Evolutionary conservation across 2,797 vertebrate genomes (phyloP), one percentile per base, ranked within the genome.

Genomic region (Poecilia wingei): DNA sequence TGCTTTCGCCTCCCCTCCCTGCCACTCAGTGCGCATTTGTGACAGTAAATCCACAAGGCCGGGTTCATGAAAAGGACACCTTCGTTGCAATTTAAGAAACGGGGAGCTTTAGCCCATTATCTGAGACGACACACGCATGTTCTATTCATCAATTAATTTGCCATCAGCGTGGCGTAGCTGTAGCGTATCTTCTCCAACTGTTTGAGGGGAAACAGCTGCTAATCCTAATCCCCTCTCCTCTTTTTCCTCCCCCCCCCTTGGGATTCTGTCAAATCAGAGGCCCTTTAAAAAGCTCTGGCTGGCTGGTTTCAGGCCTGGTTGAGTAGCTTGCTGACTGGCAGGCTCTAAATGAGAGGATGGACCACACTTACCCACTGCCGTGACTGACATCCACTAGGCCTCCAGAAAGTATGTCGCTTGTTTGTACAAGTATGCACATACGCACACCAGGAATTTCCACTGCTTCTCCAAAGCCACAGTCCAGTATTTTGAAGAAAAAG

Each of bases 61-160:
- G 91, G 85, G 94, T 95, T 95, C 94, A 95, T 74, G 80, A 76
- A 94, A 84, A 94, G 94, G 94, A 94, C 94, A 95, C 88, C 90
- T 93, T 93, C 90, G 85, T 90, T 77, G 77, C 90, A 93, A 93
- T 93, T 94, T 94, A 87, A 89, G 91, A 94, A 93, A 86, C 13
- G 57, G 73, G 80, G 89, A 86, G 92, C 89, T 92, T 94, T 82
- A 93, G 93, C 91, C 92, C 85, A 88, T 94, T 94, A 95, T 95
- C 91, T 92, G 88, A 93, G 89, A 86, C 88, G 73, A 89, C 74
- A 79, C 88, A 85, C 73, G 89, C 90, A 87, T 84, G 90, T 93
- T 92, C 93, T 91, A 93, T 93, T 95, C 92, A 93, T 94, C 90
- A 91, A 92, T 94, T 94, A 92, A 95, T 95, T 94, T 94, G 92